A percentile compares a stretch with the other conserved stretches of the same genome.
These are phyloP conservation scores for Meriones unguiculatus DNA, from an alignment of 2,113 vertebrate genomes.

Conservation along the genomic window DNA sequence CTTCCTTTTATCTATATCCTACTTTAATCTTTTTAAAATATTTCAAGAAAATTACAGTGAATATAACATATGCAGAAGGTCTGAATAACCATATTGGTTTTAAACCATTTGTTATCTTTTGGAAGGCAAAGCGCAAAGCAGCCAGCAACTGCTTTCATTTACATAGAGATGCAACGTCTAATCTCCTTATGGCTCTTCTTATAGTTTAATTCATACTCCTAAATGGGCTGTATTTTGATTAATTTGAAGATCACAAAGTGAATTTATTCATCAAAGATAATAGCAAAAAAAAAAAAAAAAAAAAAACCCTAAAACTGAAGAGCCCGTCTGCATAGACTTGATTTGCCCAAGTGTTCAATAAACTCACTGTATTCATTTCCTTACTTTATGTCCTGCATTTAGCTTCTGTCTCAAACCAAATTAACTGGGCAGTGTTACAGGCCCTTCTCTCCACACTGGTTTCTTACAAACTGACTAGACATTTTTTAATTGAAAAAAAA, in stretches of 20 bases:
- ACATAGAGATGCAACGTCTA: background rate
- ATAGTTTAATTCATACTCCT: background rate
- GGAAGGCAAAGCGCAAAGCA: background rate
- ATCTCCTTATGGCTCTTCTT: background rate
- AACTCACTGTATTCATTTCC: background rate
- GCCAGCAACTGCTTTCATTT: background rate
- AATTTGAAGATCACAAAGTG: background rate
- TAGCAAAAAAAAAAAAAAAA: background rate
- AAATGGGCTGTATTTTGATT: background rate
- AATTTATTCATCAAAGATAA: background rate
- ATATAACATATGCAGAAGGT: background rate
- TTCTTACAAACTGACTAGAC: background rate
- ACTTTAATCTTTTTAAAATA: background rate
- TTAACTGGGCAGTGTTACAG: background rate
- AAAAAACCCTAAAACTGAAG: background rate
- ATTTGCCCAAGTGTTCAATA: background rate
- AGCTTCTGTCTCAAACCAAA: background rate
- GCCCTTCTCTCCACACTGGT: background rate
- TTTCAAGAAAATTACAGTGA: background rate
- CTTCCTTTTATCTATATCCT: background rate
- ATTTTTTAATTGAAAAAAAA: background rate
- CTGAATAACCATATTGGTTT: slow-evolving; percentile 3
- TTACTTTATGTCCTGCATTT: background rate
- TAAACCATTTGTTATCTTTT: background rate
- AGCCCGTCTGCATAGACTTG: background rate